Conservation (phyloP, 1,140 invertebrate species). For the Limonius californicus region DNA sequence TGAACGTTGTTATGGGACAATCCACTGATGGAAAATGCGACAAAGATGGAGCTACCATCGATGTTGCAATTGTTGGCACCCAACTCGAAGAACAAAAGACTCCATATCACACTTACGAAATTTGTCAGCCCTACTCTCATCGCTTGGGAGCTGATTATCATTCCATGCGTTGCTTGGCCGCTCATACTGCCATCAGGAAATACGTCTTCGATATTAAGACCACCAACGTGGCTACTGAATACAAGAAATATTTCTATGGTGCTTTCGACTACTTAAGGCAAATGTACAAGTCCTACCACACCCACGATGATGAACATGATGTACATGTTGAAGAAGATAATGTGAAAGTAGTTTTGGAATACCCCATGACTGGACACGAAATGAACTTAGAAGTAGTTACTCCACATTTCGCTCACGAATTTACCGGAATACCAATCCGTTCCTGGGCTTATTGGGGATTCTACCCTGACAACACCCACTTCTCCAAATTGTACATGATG, state of each 20-base stretch:
- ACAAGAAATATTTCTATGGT: too few relatives aligned
- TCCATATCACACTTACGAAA: conserved; percentile 22
- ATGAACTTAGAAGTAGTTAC: conserved; percentile 23
- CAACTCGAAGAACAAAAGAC: conserved; percentile 29
- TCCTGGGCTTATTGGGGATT: background rate
- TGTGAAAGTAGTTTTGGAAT: too few relatives aligned
- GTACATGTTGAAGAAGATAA: too few relatives aligned
- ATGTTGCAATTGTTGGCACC: conserved; percentile 27
- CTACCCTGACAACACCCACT: conserved; percentile 19
- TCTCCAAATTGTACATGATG: conserved; percentile 9
- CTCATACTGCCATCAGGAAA: conserved; percentile 26
- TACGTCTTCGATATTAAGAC: conserved; percentile 26
- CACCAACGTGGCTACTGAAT: too few relatives aligned
- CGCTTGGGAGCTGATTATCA: conserved; percentile 15
- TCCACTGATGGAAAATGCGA: conserved; percentile 38
- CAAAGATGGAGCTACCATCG: conserved; percentile 29
- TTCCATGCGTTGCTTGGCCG: conserved; percentile 22
- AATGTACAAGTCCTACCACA: too few relatives aligned
- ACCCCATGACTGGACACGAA: too few relatives aligned
- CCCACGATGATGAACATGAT: too few relatives aligned
- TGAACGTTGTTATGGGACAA: conserved; percentile 28
- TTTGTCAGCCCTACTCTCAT: conserved; percentile 21
- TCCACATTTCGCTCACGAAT: conserved; percentile 18
- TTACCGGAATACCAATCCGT: conserved; percentile 21
- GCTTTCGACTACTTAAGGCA: too few relatives aligned